Evolutionary conservation across 2,888 invertebrate species (phyloP), one percentile per base, ranked within the genome.

Genomic region (Hypomecis atomaria): DNA sequence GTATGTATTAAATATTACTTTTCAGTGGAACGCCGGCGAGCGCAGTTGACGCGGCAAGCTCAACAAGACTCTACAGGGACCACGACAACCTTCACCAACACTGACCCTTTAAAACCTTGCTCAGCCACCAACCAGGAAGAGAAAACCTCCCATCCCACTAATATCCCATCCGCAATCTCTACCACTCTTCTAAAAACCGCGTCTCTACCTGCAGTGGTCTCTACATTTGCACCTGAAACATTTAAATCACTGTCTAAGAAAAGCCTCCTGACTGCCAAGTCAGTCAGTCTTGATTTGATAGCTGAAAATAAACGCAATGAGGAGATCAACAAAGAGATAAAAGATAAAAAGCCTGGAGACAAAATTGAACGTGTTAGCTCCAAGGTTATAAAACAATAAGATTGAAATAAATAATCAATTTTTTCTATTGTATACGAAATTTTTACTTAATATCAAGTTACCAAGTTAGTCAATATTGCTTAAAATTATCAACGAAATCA

Each of bases 1-100:
- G n/a, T n/a, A n/a, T n/a, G n/a, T n/a, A n/a, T n/a, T n/a, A n/a
- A n/a, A n/a, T n/a, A n/a, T n/a, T n/a, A n/a, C n/a, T 47, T 38
- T 45, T 0, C 69, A 81, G 80, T 75, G 8, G 71, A 70, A 50
- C 77, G 66, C 4, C 75, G 76, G 9, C 72, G 64, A 61, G 64
- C 62, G 5, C 50, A 61, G 0, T 13, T 72, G 2, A 7, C 59
- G 4, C 65, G 61, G 55, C 58, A 45, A 47, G 59, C 40, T 4
- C 52, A 0, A 49, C 71, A 36, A 9, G 42, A 7, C 1, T 49
- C 23, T 61, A 63, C 0, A 5, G n/a, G 40, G 23, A 69, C 23
- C 6, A 66, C 52, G 33, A n/a, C 69, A 7, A 40, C 13, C 13
- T 45, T 54, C 56, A 6, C 37, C 11, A 54, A 62, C 42, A 42